Conservation (phyloP, 1,140 invertebrate species). For the Nixonia krombeini region DNA sequence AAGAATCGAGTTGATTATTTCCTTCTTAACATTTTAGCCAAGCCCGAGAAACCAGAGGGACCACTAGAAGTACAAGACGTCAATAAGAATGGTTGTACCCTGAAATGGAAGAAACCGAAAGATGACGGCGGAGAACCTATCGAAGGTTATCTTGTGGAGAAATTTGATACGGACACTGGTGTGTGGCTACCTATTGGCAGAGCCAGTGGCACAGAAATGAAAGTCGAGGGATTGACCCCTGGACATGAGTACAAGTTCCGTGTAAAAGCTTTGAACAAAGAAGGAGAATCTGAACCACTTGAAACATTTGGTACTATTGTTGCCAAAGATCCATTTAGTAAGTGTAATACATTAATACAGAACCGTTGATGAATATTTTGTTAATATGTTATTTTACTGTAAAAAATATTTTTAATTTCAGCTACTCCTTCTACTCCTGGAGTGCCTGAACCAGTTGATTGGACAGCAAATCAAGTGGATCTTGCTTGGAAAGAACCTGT, state of each 20-base stretch:
- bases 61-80: slow-evolving; percentile 96
- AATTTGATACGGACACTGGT: slow-evolving; percentile 92
- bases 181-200: slow-evolving; percentile 92
- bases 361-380: too few relatives aligned
- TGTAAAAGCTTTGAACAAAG: slow-evolving; percentile 96
- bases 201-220: slow-evolving; percentile 85
- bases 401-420: too few relatives aligned
- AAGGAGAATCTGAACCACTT: slow-evolving; percentile 97
- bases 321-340: slow-evolving; percentile 97
- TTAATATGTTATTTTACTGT: too few relatives aligned
- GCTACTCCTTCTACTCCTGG: slow-evolving; percentile 87
- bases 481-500: slow-evolving; percentile 86
- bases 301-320: slow-evolving; percentile 92
- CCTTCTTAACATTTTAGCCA: slow-evolving; percentile 75
- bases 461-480: slow-evolving; percentile 92
- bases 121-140: slow-evolving; percentile 98
- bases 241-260: slow-evolving; percentile 99
- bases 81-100: slow-evolving; percentile 93
- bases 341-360: too few relatives aligned
- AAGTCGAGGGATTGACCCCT: slow-evolving; percentile 88
- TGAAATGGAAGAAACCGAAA: slow-evolving; percentile 98
- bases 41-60: slow-evolving; percentile 93
- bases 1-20: slow-evolving; percentile 7
- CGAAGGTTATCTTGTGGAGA: slow-evolving; percentile 95
- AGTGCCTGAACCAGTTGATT: slow-evolving; percentile 89